A percentile compares a stretch with the other conserved stretches of the same genome.
Conservation (phyloP, 2,797 vertebrate genomes). For the Gadopsis bispinosus region DNA sequence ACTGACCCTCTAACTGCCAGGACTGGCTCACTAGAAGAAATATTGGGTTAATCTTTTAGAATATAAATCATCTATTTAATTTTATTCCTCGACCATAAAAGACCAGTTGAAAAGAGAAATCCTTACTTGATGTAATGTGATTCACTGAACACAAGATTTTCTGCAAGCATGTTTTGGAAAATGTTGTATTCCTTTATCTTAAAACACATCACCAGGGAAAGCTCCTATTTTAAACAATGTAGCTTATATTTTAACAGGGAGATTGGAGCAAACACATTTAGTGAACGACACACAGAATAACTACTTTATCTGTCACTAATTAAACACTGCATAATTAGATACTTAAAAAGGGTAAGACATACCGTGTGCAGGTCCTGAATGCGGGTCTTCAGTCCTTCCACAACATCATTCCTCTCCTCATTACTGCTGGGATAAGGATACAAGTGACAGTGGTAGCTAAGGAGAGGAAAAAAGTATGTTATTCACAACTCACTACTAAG, state of each 20-base stretch:
- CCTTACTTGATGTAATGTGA: neutral
- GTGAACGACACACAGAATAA: slow-evolving; percentile 17
- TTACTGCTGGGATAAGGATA: slow-evolving; percentile 94
- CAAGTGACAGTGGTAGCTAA: slow-evolving; percentile 95
- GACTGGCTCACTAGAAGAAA: neutral
- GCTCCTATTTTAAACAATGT: neutral
- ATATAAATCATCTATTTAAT: slow-evolving; percentile 35
- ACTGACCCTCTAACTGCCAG: neutral
- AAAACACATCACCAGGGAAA: neutral
- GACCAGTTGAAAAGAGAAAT: neutral
- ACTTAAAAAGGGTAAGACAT: slow-evolving; percentile 62
- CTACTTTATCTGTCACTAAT: slow-evolving; percentile 12
- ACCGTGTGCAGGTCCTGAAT: slow-evolving; percentile 96
- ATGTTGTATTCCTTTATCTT: neutral
- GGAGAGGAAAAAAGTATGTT: neutral
- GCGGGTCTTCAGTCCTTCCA: slow-evolving; percentile 91
- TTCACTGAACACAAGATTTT: neutral
- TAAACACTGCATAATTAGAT: slow-evolving; percentile 14
- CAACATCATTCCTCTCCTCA: slow-evolving; percentile 90
- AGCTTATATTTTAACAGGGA: slow-evolving; percentile 34
- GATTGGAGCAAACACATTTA: neutral
- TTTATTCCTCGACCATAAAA: neutral
- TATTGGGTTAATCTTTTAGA: slow-evolving; percentile 25
- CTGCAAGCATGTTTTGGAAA: neutral
- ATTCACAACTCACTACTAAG: slow-evolving; percentile 5